Evolutionary conservation across 2,888 invertebrate genomes (phyloP).

Genomic region (Cecidostiba fungosa): DNA sequence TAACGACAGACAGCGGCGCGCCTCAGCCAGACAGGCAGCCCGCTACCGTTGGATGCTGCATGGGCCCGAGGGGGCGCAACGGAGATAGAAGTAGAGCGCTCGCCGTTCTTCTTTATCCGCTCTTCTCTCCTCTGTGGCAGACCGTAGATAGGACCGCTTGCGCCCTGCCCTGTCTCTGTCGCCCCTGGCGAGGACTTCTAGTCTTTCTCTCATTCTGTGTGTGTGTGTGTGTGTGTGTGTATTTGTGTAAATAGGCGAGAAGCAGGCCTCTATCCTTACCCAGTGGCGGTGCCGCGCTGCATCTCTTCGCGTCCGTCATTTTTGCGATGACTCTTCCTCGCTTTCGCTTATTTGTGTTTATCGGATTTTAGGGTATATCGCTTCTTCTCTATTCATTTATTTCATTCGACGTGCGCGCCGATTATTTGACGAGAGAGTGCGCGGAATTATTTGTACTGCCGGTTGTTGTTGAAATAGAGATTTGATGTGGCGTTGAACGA

Average conservation of each 20-base stretch:
- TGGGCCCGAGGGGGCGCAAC: slow-evolving; percentile 42
- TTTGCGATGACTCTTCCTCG: neutral
- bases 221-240: neutral
- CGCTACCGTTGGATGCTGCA: slow-evolving; percentile 42
- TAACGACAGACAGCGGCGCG: slow-evolving; percentile 70
- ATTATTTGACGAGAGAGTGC: neutral
- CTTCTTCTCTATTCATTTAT: neutral
- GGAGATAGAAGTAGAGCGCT: slow-evolving; percentile 29
- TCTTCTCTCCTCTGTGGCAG: slow-evolving; percentile 65
- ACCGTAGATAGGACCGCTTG: slow-evolving; percentile 68
- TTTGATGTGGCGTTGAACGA: neutral
- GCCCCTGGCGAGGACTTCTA: slow-evolving; percentile 68
- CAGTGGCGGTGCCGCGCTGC: neutral
- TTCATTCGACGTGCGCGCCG: neutral
- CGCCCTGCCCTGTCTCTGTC: slow-evolving; percentile 67
- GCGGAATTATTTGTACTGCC: neutral
- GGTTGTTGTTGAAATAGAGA: neutral
- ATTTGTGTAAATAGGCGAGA: neutral
- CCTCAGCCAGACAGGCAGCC: slow-evolving; percentile 30
- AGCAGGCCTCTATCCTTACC: neutral
- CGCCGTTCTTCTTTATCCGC: slow-evolving; percentile 61
- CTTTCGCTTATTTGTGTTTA: neutral
- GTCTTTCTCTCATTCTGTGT: neutral
- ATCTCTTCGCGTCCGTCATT: neutral
- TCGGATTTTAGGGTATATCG: neutral